Evolutionary conservation across 2,888 invertebrate species (phyloP), one percentile per base, ranked within the genome.

Genomic region (Coleophora deauratella): DNA sequence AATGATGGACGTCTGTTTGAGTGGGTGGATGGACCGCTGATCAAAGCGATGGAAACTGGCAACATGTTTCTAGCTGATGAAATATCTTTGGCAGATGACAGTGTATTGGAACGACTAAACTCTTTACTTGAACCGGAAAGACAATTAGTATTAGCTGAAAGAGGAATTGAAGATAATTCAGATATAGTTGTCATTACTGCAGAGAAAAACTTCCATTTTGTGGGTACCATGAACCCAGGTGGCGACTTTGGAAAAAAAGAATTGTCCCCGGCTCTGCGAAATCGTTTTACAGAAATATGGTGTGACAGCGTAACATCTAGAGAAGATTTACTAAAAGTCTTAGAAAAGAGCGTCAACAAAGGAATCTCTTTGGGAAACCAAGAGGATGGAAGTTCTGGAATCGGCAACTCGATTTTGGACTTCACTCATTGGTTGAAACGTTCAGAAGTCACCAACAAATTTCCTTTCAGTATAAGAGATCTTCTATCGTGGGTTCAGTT

Each of bases 211-310:
- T 99, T 99, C 68, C 91, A 94, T 56, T 95, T 99, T 60, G 89
- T 99, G 43, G 97, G 96, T 1, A 99, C 99, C 0, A 99, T 99
- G 99, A 99, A 99, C 85, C 99, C 99, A 7, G 98, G 99, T 9
- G 99, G 99, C 1, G 99, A 99, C 86, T 99, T 95, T 70, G 99
- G 99, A 2, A 99, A 99, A 72, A 99, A 99, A 69, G 99, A 99
- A 87, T 86, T 99, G 9, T 99, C 99, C 0, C 98, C 98, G 0
- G 99, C 99, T 0, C 79, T 99, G 38, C 88, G 99, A 38, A 99
- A 99, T 85, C 90, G 99, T 37, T 97, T 99, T 59, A 99, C 99
- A 0, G 99, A 99, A 85, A 96, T 99, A 64, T 99, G 99, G 99
- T 98, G 98, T 63, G 94, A 93, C 42, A 89, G 91, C 38, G 92